Evolutionary conservation across 1,140 invertebrate genomes (phyloP).

Genomic region (Orchesella cincta): DNA sequence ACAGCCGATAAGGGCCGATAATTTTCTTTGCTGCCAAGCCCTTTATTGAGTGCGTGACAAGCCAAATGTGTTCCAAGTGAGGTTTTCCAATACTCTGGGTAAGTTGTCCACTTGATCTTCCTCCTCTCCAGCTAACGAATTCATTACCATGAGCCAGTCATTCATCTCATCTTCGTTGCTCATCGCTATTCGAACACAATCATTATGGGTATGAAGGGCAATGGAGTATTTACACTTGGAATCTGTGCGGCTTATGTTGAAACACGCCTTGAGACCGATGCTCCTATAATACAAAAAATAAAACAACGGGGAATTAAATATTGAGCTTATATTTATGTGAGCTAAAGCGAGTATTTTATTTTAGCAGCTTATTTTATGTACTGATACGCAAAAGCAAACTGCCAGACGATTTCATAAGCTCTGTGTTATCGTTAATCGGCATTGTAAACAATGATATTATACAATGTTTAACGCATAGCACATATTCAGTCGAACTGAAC

Average conservation of each 20-base stretch:
- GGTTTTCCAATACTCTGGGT: conserved; percentile 33
- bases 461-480: too few relatives aligned
- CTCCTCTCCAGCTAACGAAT: conserved; percentile 45
- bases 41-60: conserved; percentile 80
- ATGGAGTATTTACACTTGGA: conserved; percentile 83
- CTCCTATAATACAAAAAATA: conserved; percentile 58
- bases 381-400: too few relatives aligned
- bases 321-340: too few relatives aligned
- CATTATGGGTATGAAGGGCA: conserved; percentile 83
- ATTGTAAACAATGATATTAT: too few relatives aligned
- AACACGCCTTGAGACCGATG: conserved; percentile 81
- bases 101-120: conserved; percentile 36
- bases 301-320: too few relatives aligned
- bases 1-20: conserved; percentile 78
- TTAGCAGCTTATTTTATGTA: too few relatives aligned
- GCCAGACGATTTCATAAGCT: too few relatives aligned
- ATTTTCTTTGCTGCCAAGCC: conserved; percentile 74
- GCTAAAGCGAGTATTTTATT: too few relatives aligned
- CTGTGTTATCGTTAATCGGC: too few relatives aligned
- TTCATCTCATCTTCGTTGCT: conserved; percentile 78
- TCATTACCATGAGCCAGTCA: conserved; percentile 76
- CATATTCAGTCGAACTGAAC: too few relatives aligned
- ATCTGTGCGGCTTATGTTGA: conserved; percentile 79
- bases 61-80: conserved; percentile 86
- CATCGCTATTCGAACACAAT: conserved; percentile 79